phyloP scores from a whole-genome alignment of 2,888 invertebrate genomes.

The Actias luna region DNA sequence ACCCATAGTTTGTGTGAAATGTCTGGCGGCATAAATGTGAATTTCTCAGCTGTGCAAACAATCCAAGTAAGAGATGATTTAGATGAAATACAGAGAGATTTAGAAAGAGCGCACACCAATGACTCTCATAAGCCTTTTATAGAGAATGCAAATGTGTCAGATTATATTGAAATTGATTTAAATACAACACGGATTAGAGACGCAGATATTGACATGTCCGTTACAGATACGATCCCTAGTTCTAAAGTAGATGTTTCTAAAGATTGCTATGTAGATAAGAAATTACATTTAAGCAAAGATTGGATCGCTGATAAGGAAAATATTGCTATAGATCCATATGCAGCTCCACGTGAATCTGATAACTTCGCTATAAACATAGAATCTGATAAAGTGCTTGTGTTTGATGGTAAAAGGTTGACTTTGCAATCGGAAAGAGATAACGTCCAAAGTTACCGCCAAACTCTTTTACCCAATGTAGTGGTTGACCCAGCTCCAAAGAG shows the following conservation, averaged over 20 bases:
- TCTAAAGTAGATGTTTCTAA: constrained; percentile 56
- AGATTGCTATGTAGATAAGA: constrained; percentile 37
- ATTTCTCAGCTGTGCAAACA: constrained; percentile 52
- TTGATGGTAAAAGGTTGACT: constrained; percentile 64
- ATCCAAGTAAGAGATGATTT: constrained; percentile 50
- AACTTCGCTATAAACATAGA: constrained; percentile 60
- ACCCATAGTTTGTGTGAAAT: constrained; percentile 46
- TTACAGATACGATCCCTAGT: constrained; percentile 60
- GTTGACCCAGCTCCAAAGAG: constrained; percentile 37
- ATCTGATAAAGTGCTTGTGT: constrained; percentile 59
- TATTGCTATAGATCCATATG: constrained; percentile 62
- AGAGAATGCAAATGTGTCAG: constrained; percentile 44
- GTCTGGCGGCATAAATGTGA: constrained; percentile 56
- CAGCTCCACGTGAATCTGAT: constrained; percentile 46
- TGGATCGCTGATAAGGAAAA: constrained; percentile 70
- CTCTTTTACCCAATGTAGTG: constrained; percentile 27
- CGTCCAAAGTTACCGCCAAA: constrained; percentile 34
- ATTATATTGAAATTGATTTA: constrained; percentile 67
- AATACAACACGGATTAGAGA: constrained; percentile 53
- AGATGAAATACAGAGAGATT: constrained; percentile 61
- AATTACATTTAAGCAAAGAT: constrained; percentile 36
- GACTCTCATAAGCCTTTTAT: constrained; percentile 40
- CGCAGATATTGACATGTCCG: constrained; percentile 66
- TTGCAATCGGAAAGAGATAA: constrained; percentile 45
- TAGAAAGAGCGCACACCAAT: constrained; percentile 39